These are phyloP conservation scores for Kuschelorhynchus macadamiae DNA, from an alignment of 2,888 invertebrate genomes.

Conservation along the genomic window DNA sequence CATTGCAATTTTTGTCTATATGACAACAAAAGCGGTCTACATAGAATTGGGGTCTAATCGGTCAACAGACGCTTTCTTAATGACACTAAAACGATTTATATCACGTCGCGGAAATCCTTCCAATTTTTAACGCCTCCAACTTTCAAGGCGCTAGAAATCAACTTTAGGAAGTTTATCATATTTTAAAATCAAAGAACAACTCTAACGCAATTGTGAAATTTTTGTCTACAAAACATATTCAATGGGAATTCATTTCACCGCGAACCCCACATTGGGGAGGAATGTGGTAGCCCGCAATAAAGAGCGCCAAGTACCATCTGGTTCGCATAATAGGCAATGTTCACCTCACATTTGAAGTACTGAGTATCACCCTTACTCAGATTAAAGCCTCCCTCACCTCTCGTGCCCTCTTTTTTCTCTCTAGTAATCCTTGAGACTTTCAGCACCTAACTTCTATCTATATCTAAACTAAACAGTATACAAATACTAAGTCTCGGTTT, in stretches of 20 bases:
- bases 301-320: slow-evolving; percentile 22
- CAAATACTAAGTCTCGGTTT: too few relatives aligned
- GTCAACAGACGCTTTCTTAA: slow-evolving; percentile 35
- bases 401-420: slow-evolving; percentile 42
- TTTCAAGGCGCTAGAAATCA: slow-evolving; percentile 5
- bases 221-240: slow-evolving; percentile 20
- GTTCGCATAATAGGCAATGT: slow-evolving; percentile 34
- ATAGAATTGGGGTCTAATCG: slow-evolving; percentile 40
- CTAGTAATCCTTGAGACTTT: slow-evolving; percentile 39
- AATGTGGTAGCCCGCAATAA: slow-evolving; percentile 50
- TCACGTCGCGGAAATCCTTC: slow-evolving; percentile 33
- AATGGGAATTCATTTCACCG: slow-evolving; percentile 55
- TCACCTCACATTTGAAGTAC: slow-evolving; percentile 44
- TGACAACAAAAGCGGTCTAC: slow-evolving; percentile 44
- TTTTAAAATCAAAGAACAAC: not conserved
- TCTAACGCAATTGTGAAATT: too few relatives aligned
- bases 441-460: slow-evolving; percentile 50
- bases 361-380: slow-evolving; percentile 42
- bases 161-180: not conserved
- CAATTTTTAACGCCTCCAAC: not conserved
- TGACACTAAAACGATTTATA: slow-evolving; percentile 44
- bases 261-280: slow-evolving; percentile 52
- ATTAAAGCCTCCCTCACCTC: slow-evolving; percentile 53
- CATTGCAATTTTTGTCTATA: slow-evolving; percentile 43
- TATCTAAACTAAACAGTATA: too few relatives aligned